Evolutionary conservation across 1,140 invertebrate species (phyloP).

Genomic region (Tetragonula clypearis): DNA sequence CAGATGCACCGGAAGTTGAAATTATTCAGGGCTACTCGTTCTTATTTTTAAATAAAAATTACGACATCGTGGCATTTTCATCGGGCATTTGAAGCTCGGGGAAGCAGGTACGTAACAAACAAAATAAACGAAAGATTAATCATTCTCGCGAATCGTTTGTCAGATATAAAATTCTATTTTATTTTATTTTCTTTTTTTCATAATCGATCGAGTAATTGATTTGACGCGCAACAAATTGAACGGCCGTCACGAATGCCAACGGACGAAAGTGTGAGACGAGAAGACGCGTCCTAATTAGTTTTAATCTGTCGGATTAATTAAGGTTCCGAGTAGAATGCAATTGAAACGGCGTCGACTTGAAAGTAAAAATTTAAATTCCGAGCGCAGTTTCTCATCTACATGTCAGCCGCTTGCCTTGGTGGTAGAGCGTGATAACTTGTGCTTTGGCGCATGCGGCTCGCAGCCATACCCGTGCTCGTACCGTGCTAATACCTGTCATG

Average conservation of each 20-base stretch:
- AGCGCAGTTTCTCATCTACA: constrained; percentile 54
- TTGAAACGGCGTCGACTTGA: neutral
- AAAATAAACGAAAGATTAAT: neutral
- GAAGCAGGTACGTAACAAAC: neutral
- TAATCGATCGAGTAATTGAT: constrained; percentile 24
- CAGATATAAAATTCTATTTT: neutral
- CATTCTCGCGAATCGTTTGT: neutral
- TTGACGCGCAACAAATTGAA: constrained; percentile 15
- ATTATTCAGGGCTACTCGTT: neutral
- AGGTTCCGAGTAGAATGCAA: constrained; percentile 17
- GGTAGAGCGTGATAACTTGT: constrained; percentile 57
- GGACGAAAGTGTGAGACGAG: neutral
- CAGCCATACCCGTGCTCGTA: constrained; percentile 56
- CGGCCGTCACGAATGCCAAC: neutral
- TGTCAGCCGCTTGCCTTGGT: constrained; percentile 49
- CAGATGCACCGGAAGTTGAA: neutral
- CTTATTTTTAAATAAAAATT: neutral
- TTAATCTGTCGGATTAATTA: constrained; percentile 11
- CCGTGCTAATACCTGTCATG: constrained; percentile 75
- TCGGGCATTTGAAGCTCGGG: too few species aligned
- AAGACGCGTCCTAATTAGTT: constrained; percentile 15
- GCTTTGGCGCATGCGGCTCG: constrained; percentile 57
- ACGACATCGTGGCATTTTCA: neutral
- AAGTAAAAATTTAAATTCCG: constrained; percentile 46
- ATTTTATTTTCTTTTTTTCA: neutral